These are phyloP conservation scores for Ethmia dodecea DNA, from an alignment of 2,888 invertebrate species.

Conservation along the genomic window DNA sequence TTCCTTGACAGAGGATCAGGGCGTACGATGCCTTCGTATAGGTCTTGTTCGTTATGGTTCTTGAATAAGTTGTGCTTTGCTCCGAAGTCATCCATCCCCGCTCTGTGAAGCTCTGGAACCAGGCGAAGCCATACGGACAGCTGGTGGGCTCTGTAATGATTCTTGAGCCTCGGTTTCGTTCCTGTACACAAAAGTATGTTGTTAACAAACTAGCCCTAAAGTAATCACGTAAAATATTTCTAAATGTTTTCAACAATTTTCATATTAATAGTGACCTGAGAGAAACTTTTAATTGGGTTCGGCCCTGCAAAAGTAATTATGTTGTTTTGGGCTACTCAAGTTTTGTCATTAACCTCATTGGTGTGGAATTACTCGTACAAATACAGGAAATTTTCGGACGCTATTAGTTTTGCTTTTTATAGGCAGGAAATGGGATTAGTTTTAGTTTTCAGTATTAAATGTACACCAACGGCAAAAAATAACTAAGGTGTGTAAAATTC, in stretches of 20 bases:
- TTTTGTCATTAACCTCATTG: too few species aligned
- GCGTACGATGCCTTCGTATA: slow-evolving; percentile 93
- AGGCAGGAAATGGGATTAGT: too few species aligned
- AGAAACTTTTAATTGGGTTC: slow-evolving; percentile 13
- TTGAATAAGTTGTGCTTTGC: slow-evolving; percentile 92
- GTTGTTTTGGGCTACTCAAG: too few species aligned
- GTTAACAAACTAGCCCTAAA: too few species aligned
- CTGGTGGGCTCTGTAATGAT: slow-evolving; percentile 96
- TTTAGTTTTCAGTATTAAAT: too few species aligned
- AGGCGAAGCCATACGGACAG: slow-evolving; percentile 96
- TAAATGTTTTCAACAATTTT: background rate
- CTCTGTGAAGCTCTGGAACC: slow-evolving; percentile 92
- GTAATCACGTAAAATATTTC: background rate
- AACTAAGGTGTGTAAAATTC: too few species aligned
- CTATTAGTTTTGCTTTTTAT: too few species aligned
- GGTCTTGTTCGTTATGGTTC: slow-evolving; percentile 90
- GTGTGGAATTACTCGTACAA: too few species aligned
- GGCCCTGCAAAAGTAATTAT: slow-evolving; percentile 4
- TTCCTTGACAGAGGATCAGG: slow-evolving; percentile 87
- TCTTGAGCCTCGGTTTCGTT: slow-evolving; percentile 92
- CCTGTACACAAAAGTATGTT: slow-evolving; percentile 78
- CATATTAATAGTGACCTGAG: slow-evolving; percentile 1
- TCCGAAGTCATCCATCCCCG: slow-evolving; percentile 93
- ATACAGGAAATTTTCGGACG: too few species aligned
- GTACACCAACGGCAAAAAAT: too few species aligned